Conservation (phyloP, 2,888 invertebrate genomes). For the Melanotus villosus region DNA sequence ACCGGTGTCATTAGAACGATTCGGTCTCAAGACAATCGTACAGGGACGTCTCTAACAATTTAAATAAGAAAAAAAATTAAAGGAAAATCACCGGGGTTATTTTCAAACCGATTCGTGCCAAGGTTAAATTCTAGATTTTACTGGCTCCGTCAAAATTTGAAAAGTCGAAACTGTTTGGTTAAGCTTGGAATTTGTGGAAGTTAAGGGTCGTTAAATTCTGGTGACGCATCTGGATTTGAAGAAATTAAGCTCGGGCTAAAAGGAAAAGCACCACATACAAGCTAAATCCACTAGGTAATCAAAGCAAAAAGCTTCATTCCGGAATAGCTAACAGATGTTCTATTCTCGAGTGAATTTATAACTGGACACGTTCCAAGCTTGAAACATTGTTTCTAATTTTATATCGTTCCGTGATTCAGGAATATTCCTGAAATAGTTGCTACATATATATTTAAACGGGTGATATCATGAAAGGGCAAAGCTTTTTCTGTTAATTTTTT, state of each 20-base stretch:
- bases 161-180: too few relatives aligned
- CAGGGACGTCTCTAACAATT: too few relatives aligned
- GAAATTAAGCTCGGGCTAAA: background rate
- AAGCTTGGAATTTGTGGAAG: too few relatives aligned
- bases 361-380: constrained; percentile 1
- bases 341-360: background rate
- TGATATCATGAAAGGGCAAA: too few relatives aligned
- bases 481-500: too few relatives aligned
- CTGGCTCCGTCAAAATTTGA: too few relatives aligned
- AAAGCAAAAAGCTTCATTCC: background rate
- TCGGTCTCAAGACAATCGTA: constrained; percentile 18
- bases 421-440: background rate
- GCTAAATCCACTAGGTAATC: background rate
- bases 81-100: too few relatives aligned
- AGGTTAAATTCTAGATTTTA: too few relatives aligned
- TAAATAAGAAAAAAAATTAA: too few relatives aligned
- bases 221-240: too few relatives aligned
- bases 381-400: constrained; percentile 13
- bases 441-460: background rate
- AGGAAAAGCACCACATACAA: background rate
- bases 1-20: background rate
- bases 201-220: too few relatives aligned
- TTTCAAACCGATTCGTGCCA: too few relatives aligned
- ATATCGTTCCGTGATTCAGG: constrained; percentile 6
- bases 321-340: constrained; percentile 6